Base-by-base conservation (phyloP, 2,888 invertebrate genomes). In the Drosophila lutescens region DNA sequence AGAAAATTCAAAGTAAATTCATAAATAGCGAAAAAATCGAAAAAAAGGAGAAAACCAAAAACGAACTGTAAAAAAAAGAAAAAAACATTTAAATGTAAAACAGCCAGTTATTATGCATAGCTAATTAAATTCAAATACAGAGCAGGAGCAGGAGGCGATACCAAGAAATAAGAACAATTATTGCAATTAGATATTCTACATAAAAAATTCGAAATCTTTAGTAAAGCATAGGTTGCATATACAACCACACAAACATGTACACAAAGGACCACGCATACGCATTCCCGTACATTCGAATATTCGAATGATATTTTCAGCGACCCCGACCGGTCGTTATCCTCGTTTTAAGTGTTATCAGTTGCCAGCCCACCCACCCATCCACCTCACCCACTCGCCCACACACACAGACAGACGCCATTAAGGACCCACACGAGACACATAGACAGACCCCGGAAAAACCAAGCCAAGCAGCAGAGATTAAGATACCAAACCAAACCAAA, bases 31-130 rank as follows among this genome's bases (percentile, higher is more conserved):
- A 50, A 59, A 65, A 67, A 67, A 67, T 56, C 60, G 57, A 43
- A 43, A 43, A 77, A 70, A 73, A 78, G 61, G 34, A 51, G 17
- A 66, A 47, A 66, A 41, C 55, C 67, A 57, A 56, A 77, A 74
- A 75, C 73, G 74, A 83, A 78, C 77, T 86, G 79, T 79, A 81
- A 75, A 77, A 73, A 75, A 59, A 70, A 55, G 36, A 66, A 41
- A 36, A 51, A 32, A 61, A 75, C 78, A 88, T 88, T 88, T 80
- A 83, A 84, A 79, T 81, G 81, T 89, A 89, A 82, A 84, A 75
- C 78, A 81, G 80, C 68, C 78, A 86, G 79, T 79, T 86, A 78
- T 67, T 73, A 78, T 76, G 82, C 75, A 82, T 76, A 78, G 79
- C 79, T 79, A 81, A 77, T 67, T 67, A 53, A 67, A 76, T 70